Evolutionary conservation across 1,140 invertebrate species (phyloP).

Genomic region (Neodiprion lecontei): DNA sequence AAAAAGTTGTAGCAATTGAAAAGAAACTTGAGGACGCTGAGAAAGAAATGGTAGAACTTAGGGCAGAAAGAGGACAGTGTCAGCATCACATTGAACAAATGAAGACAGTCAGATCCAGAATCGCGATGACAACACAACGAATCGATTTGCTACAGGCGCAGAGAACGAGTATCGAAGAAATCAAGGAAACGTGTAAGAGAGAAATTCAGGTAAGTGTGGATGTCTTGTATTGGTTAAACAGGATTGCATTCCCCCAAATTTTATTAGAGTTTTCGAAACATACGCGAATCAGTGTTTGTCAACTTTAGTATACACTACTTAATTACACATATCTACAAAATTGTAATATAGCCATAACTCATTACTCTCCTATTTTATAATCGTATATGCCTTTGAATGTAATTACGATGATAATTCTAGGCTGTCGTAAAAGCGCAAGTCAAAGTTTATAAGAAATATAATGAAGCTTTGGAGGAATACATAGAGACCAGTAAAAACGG

Average conservation of each 20-base stretch:
- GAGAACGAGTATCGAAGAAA: constrained; percentile 45
- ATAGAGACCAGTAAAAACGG: constrained; percentile 30
- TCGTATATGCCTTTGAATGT: constrained; percentile 7
- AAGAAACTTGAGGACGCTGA: constrained; percentile 43
- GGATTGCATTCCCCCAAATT: no score
- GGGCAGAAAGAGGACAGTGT: constrained; percentile 39
- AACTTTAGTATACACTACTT: not conserved
- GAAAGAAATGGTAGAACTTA: constrained; percentile 44
- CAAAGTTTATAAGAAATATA: constrained; percentile 38
- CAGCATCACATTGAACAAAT: constrained; percentile 39
- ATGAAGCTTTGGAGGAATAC: constrained; percentile 37
- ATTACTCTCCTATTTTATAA: not conserved
- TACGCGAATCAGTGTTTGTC: not conserved
- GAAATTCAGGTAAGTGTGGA: constrained; percentile 41
- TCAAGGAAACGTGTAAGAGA: constrained; percentile 34
- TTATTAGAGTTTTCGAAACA: no score
- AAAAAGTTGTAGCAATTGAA: constrained; percentile 45
- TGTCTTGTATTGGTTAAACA: no score
- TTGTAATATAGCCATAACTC: no score
- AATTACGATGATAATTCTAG: constrained; percentile 24
- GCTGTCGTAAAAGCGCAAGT: constrained; percentile 34
- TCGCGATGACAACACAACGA: constrained; percentile 39
- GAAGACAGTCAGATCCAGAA: constrained; percentile 42
- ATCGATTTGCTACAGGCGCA: constrained; percentile 35
- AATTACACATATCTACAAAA: no score